These are phyloP conservation scores for Aphaenogaster ashmeadi DNA, from an alignment of 1,140 invertebrate genomes.

Conservation along the genomic window DNA sequence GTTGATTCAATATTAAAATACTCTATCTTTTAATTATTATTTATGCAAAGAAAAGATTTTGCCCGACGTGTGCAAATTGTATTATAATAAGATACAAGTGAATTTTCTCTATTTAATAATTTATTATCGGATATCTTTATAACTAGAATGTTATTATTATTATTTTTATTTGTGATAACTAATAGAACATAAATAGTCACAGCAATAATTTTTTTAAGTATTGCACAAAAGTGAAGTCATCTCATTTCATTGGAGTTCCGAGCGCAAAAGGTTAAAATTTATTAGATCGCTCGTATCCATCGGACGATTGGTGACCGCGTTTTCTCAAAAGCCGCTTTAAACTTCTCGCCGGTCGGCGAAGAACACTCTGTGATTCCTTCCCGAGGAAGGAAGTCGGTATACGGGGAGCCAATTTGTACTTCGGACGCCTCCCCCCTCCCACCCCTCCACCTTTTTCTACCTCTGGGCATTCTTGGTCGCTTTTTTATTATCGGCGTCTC, in stretches of 20 bases:
- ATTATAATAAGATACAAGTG: background rate
- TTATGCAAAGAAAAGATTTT: background rate
- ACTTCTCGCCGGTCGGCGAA: conserved; percentile 31
- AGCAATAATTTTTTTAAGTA: background rate
- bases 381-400: conserved; percentile 27
- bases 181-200: background rate
- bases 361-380: conserved; percentile 39
- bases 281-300: conserved; percentile 32
- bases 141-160: background rate
- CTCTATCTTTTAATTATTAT: background rate
- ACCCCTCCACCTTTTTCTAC: conserved; percentile 16
- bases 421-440: background rate
- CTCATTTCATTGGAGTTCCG: background rate
- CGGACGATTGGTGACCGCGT: conserved; percentile 31
- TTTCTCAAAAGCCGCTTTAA: conserved; percentile 47
- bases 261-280: conserved; percentile 23
- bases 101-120: conserved; percentile 7
- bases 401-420: conserved; percentile 61
- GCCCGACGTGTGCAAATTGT: background rate
- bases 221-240: background rate
- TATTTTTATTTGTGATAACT: background rate
- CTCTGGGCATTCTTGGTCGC: conserved; percentile 40
- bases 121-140: background rate
- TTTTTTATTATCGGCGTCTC: conserved; percentile 58
- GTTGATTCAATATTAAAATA: conserved; percentile 36